Evolutionary conservation across 2,113 vertebrate genomes (phyloP).

Genomic region (Oryzias curvinotus): DNA sequence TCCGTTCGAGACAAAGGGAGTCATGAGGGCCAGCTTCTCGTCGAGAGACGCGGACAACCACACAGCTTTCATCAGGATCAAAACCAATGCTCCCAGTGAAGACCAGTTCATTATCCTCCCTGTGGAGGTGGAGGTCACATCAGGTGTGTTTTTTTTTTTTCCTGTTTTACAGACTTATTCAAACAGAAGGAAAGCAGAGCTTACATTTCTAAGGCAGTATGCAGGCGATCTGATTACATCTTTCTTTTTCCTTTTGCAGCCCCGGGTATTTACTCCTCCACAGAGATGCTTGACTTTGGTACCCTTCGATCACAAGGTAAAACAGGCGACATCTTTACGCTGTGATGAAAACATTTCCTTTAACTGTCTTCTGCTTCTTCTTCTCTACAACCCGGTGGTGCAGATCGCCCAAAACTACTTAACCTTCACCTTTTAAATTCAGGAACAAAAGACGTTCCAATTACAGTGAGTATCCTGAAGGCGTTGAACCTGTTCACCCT

Average conservation of each 20-base stretch:
- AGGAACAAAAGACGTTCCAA: constrained; percentile 96
- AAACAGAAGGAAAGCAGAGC: background rate
- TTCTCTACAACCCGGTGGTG: constrained; percentile 16
- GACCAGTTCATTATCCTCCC: constrained; percentile 96
- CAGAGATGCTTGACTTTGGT: constrained; percentile 98
- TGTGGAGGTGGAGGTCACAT: constrained; percentile 97
- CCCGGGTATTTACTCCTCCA: constrained; percentile 79
- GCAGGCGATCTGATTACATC: no score
- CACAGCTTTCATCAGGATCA: constrained; percentile 97
- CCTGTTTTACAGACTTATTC: background rate
- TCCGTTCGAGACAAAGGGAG: constrained; percentile 98
- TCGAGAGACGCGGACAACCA: constrained; percentile 98
- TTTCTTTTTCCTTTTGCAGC: constrained; percentile 38
- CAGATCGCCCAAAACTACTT: constrained; percentile 96
- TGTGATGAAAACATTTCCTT: background rate
- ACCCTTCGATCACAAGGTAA: constrained; percentile 95
- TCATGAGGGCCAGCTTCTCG: constrained; percentile 98
- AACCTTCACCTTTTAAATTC: constrained; percentile 99
- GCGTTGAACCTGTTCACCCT: background rate
- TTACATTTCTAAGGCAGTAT: no score
- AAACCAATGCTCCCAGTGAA: constrained; percentile 92
- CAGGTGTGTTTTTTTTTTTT: constrained; percentile 76
- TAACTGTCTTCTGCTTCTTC: background rate
- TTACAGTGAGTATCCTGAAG: constrained; percentile 84
- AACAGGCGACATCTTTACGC: background rate